Evolutionary conservation across 2,113 vertebrate genomes (phyloP).

Genomic region (Myotis brandtii): DNA sequence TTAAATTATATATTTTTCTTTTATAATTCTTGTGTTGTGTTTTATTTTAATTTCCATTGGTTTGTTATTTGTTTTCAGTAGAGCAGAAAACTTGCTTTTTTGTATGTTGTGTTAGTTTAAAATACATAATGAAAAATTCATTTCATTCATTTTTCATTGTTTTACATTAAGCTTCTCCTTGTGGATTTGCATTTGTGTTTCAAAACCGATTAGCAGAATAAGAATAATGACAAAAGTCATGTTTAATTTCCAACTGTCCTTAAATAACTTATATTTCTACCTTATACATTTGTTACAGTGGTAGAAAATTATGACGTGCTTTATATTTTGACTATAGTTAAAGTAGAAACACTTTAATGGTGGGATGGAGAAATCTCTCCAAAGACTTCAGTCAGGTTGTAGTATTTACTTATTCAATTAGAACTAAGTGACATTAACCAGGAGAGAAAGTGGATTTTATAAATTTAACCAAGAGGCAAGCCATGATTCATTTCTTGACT

Average conservation of each 20-base stretch:
- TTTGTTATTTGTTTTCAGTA: conserved; percentile 43
- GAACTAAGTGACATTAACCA: conserved; percentile 70
- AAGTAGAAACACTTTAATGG: conserved; percentile 63
- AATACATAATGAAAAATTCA: conserved; percentile 63
- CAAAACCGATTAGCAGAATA: conserved; percentile 58
- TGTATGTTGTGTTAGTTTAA: background rate
- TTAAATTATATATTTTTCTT: conserved; percentile 14
- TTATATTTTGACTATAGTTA: conserved; percentile 1
- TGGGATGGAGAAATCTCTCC: conserved; percentile 15
- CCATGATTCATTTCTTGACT: conserved; percentile 80
- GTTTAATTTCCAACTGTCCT: conserved; percentile 52
- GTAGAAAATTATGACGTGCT: background rate
- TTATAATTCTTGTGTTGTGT: background rate
- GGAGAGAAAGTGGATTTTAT: conserved; percentile 68
- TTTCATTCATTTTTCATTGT: conserved; percentile 57
- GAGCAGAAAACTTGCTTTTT: conserved; percentile 12
- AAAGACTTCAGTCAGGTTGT: conserved; percentile 62
- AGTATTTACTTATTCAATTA: conserved; percentile 76
- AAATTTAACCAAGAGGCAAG: conserved; percentile 73
- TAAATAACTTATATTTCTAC: conserved; percentile 38
- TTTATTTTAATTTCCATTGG: conserved; percentile 51
- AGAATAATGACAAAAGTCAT: conserved; percentile 61
- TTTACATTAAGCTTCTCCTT: conserved; percentile 52
- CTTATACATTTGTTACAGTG: background rate
- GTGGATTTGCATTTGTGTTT: conserved; percentile 39